phyloP scores from a whole-genome alignment of 2,113 vertebrate genomes.

The Dinomys branickii region DNA sequence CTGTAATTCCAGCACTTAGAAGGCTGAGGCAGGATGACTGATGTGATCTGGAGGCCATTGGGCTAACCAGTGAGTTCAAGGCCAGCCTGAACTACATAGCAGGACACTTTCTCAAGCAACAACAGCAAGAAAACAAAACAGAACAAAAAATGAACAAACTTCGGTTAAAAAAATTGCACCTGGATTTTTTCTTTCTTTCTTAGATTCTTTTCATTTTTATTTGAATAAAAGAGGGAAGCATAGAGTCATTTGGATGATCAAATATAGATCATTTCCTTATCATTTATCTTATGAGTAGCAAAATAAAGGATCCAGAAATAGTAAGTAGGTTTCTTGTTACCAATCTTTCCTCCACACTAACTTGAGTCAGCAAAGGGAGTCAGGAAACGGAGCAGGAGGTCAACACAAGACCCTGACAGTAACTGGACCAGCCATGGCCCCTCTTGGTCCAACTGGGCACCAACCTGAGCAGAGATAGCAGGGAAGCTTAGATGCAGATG shows the following conservation, averaged over 20 bases:
- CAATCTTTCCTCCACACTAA: background rate
- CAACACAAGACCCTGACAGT: background rate
- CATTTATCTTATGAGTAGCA: background rate
- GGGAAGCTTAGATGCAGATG: background rate
- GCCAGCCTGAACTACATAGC: background rate
- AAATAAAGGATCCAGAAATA: background rate
- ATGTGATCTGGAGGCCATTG: background rate
- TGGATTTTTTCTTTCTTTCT: background rate
- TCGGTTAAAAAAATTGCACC: background rate
- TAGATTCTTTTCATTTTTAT: background rate
- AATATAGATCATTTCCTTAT: background rate
- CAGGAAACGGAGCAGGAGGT: background rate
- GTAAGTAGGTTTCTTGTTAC: background rate
- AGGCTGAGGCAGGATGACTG: background rate
- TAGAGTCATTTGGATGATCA: background rate
- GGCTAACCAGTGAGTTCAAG: no score
- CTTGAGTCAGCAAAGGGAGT: background rate
- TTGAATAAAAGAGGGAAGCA: background rate
- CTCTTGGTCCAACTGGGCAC: background rate
- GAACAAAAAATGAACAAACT: background rate
- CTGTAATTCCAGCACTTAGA: background rate
- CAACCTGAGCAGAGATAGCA: background rate
- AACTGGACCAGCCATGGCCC: background rate
- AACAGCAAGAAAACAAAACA: background rate
- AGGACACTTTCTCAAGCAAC: background rate